These are phyloP conservation scores for Gobio gobio DNA, from an alignment of 2,113 vertebrate species.

Conservation along the genomic window DNA sequence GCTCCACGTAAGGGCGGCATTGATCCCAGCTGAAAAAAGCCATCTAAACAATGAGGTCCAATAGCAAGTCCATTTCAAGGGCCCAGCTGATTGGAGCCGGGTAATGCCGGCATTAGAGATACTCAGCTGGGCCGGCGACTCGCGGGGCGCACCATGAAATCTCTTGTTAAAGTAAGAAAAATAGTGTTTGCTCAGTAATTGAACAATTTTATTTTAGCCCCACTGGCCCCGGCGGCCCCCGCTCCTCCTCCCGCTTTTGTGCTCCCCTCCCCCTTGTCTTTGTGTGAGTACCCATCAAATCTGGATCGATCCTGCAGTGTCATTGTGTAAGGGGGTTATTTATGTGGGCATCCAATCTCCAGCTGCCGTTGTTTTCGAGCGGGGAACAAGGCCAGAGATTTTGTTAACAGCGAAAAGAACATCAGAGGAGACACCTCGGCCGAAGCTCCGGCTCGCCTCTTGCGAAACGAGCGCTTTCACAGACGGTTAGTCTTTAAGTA, in stretches of 20 bases:
- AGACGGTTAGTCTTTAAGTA: constrained; percentile 99
- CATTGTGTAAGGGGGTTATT: constrained; percentile 97
- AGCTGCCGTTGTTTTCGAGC: constrained; percentile 97
- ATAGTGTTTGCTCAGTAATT: constrained; percentile 99
- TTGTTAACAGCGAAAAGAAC: constrained; percentile 99
- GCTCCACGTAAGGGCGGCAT: constrained; percentile 90
- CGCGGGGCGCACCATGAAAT: constrained; percentile 96
- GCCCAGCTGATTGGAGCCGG: constrained; percentile 84
- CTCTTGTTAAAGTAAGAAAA: constrained; percentile 99
- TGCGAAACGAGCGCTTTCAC: constrained; percentile 81
- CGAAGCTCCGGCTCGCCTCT: constrained; percentile 74
- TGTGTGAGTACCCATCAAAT: constrained; percentile 97
- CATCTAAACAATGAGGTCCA: constrained; percentile 96
- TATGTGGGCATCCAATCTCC: constrained; percentile 99
- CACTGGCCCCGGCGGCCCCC: constrained; percentile 58
- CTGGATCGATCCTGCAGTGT: constrained; percentile 93
- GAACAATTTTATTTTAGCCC: constrained; percentile 93
- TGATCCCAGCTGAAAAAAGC: constrained; percentile 96
- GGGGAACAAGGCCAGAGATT: constrained; percentile 97
- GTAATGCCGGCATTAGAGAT: constrained; percentile 93
- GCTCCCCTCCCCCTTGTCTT: constrained; percentile 69
- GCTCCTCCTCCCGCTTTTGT: constrained; percentile 54
- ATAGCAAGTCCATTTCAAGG: constrained; percentile 95
- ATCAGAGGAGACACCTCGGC: constrained; percentile 89
- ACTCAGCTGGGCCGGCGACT: constrained; percentile 95